Percentiles rank a stretch among this genome's conserved stretches.
phyloP scores from a whole-genome alignment of 2,797 vertebrate genomes.

The Staurois parvus region DNA sequence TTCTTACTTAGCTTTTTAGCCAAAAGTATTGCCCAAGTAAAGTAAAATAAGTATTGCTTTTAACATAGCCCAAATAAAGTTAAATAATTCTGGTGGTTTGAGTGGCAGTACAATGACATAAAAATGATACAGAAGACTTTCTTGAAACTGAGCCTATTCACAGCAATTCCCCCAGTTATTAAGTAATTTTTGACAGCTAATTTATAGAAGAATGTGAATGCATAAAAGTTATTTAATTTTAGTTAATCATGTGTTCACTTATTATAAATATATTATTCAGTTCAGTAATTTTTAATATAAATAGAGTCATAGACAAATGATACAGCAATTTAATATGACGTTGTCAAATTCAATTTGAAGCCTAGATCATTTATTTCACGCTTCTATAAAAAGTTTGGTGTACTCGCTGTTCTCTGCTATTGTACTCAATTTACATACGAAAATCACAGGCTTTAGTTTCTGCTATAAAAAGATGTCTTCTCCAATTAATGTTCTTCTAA shows the following conservation, averaged over 20 bases:
- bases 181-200: slow-evolving; percentile 7
- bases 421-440: slow-evolving; percentile 19
- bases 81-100: not conserved
- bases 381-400: slow-evolving; percentile 27
- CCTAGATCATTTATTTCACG: slow-evolving; percentile 16
- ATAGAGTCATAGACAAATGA: slow-evolving; percentile 35
- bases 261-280: slow-evolving; percentile 40
- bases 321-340: slow-evolving; percentile 30
- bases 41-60: no score
- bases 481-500: slow-evolving; percentile 34
- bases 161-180: not conserved
- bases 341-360: slow-evolving; percentile 40
- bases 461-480: slow-evolving; percentile 9
- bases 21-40: no score
- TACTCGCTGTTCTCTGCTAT: not conserved
- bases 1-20: no score
- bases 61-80: not conserved
- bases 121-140: no score
- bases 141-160: not conserved
- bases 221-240: slow-evolving; percentile 20
- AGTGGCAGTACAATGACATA: no score
- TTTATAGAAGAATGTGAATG: not conserved
- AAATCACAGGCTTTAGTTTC: not conserved
- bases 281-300: slow-evolving; percentile 27
- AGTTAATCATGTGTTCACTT: slow-evolving; percentile 35